Evolutionary conservation across 1,140 invertebrate genomes (phyloP), one percentile per base, ranked within the genome.

Genomic region (Idris sp.): DNA sequence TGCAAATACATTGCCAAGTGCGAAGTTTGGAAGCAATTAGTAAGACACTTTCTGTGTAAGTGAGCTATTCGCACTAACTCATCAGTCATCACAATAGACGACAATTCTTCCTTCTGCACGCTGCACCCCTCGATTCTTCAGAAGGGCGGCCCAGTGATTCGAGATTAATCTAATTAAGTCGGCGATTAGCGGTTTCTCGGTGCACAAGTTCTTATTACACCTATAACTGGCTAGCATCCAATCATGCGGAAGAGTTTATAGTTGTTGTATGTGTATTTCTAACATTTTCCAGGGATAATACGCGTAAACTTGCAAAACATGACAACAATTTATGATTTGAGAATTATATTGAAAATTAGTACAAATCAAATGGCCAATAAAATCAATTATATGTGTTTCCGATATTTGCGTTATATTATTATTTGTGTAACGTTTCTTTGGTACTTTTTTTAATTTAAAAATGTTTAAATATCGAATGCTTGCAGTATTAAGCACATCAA

Each of bases 131-230:
- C 31, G 14, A 14, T 4, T 15, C 13, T 7, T 7, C 18, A 19
- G 22, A 22, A 16, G 62, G 56, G 35, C 62, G 44, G 36, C 43
- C 40, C 54, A 51, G 49, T 58, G 62, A 69, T 79, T 74, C 33
- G 48, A 76, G 65, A 79, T 80, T 79, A 77, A 76, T 74, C 69
- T 80, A 79, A 80, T 80, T 77, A 80, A 79, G 75, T 74, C 51
- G 33, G 68, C 49, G 72, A 80, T 80, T 77, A 79, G 76, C 62
- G 71, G 74, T 71, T 79, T 69, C 69, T 73, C 64, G 43, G 43
- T 65, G 58, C 62, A 65, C 53, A 14, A 33, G 26, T 74, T 72
- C 75, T 77, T 73, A 77, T 77, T 73, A 61, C 59, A 69, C 46
- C 64, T 69, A 69, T 65, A 77, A 73, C 64, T 69, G 64, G 64